A percentile compares a stretch with the other conserved stretches of the same genome.
These are phyloP conservation scores for Prietella phreatophila DNA, from an alignment of 2,113 vertebrate genomes.

Conservation along the genomic window DNA sequence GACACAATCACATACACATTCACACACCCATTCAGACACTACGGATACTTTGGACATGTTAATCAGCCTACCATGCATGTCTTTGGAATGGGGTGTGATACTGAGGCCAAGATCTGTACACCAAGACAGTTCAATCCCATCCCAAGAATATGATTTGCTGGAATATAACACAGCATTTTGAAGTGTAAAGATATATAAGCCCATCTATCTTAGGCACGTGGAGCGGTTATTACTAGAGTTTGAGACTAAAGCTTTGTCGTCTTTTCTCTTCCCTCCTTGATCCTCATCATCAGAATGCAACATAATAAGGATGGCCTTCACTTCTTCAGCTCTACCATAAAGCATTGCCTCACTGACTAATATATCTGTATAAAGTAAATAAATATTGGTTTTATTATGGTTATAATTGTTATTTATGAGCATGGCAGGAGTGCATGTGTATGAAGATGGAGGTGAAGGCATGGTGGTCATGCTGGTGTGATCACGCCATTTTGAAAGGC, in stretches of 20 bases:
- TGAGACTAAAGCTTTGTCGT: not conserved
- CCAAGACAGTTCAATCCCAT: not conserved
- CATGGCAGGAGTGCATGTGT: slow-evolving; percentile 18
- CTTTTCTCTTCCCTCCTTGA: not conserved
- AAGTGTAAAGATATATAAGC: not conserved
- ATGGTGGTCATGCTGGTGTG: slow-evolving; percentile 49
- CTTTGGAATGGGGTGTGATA: too few species aligned
- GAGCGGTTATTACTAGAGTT: not conserved
- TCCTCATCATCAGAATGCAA: slow-evolving; percentile 39
- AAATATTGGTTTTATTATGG: slow-evolving; percentile 60
- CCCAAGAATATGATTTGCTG: not conserved
- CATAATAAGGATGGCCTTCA: slow-evolving; percentile 49
- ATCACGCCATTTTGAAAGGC: slow-evolving; percentile 50
- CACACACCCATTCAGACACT: too few species aligned
- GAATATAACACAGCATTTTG: not conserved
- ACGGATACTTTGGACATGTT: too few species aligned
- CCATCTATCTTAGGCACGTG: not conserved
- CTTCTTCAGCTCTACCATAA: slow-evolving; percentile 50
- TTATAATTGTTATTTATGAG: slow-evolving; percentile 60
- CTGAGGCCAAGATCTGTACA: not conserved
- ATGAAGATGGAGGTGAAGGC: slow-evolving; percentile 50
- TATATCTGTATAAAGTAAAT: slow-evolving; percentile 57
- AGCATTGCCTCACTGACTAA: slow-evolving; percentile 42
- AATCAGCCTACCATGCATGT: too few species aligned
- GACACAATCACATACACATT: too few species aligned